Evolutionary conservation across 1,140 invertebrate genomes (phyloP).

Genomic region (Papilio helenus): DNA sequence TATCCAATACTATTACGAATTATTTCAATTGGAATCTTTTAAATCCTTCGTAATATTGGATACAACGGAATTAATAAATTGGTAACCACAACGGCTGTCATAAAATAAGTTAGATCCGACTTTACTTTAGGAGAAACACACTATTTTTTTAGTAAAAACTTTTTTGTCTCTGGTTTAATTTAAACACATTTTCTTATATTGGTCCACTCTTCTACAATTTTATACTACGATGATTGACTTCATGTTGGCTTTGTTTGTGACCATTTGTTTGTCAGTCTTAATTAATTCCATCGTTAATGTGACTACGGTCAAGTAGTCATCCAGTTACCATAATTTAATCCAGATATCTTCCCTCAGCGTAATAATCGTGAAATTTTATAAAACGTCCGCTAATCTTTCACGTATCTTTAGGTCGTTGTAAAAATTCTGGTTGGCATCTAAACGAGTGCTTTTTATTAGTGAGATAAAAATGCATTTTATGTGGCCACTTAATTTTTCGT

Average conservation of each 20-base stretch:
- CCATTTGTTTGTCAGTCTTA: not conserved
- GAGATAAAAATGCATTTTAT: conserved; percentile 23
- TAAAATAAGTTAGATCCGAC: not conserved
- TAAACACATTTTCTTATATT: too few species aligned
- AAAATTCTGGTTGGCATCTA: conserved; percentile 1
- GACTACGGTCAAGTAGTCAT: not conserved
- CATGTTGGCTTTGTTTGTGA: too few species aligned
- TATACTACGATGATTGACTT: too few species aligned
- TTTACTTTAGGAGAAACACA: not conserved
- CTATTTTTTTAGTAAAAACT: not conserved
- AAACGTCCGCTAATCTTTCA: conserved; percentile 16
- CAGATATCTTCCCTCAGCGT: not conserved
- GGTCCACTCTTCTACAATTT: too few species aligned
- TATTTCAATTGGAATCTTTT: not conserved
- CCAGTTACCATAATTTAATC: not conserved
- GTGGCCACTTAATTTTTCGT: conserved; percentile 9
- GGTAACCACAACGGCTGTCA: not conserved
- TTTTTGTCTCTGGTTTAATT: too few species aligned
- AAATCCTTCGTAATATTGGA: not conserved
- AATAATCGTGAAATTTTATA: conserved; percentile 4
- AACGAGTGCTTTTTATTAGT: conserved; percentile 14
- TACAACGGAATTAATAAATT: not conserved
- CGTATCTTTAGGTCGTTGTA: conserved; percentile 8
- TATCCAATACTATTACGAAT: not conserved
- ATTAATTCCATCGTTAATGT: not conserved